These are phyloP conservation scores for Melieria crassipennis DNA, from an alignment of 2,888 invertebrate genomes.

Conservation along the genomic window DNA sequence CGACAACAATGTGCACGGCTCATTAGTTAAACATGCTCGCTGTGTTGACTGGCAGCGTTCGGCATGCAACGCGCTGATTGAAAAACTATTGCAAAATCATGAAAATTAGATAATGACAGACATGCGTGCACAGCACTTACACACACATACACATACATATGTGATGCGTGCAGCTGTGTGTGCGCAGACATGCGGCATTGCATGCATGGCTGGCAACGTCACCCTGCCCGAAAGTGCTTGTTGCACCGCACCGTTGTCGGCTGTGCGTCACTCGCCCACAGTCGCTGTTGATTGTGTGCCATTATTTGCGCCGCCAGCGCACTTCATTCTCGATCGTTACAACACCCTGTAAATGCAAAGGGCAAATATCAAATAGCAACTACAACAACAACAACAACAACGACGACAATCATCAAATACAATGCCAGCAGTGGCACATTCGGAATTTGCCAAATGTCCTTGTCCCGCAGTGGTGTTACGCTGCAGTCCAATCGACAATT, in stretches of 20 bases:
- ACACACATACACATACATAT: no score
- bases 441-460: no score
- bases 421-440: not conserved
- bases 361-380: constrained; percentile 18
- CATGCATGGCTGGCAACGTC: no score
- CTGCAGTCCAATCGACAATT: no score
- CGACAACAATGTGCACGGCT: constrained; percentile 4
- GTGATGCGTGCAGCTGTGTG: no score
- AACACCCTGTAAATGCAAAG: not conserved
- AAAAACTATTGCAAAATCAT: no score
- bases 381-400: not conserved
- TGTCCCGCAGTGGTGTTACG: no score
- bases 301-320: not conserved
- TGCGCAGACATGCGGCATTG: no score
- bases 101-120: no score
- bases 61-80: constrained; percentile 1
- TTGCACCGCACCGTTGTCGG: no score
- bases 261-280: not conserved
- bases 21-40: constrained; percentile 23
- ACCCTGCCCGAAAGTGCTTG: no score
- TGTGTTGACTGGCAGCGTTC: constrained; percentile 11
- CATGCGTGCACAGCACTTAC: no score
- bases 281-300: not conserved
- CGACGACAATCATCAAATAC: not conserved
- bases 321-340: constrained; percentile 2